phyloP scores from a whole-genome alignment of 2,888 invertebrate genomes.

The Glaucopsyche alexis region DNA sequence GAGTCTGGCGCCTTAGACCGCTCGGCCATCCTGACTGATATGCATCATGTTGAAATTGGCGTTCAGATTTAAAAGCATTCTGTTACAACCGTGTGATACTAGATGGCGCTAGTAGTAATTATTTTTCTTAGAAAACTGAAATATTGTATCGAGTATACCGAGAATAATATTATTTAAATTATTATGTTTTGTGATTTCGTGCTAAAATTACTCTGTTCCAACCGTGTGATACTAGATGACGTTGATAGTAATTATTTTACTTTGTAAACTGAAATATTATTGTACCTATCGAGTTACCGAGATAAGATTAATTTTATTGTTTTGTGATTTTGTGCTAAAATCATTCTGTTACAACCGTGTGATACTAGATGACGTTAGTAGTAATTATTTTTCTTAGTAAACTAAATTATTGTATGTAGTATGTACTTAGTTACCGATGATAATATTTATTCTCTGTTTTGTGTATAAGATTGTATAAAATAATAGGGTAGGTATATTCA shows the following conservation, averaged over 20 bases:
- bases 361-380: constrained; percentile 10
- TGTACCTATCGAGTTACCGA: no score
- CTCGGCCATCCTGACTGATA: constrained; percentile 89
- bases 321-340: neutral
- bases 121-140: no score
- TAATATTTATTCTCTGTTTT: no score
- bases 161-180: no score
- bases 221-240: neutral
- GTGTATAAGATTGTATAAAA: no score
- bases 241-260: neutral
- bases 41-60: constrained; percentile 31
- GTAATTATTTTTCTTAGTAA: neutral
- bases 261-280: no score
- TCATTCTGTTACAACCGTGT: neutral
- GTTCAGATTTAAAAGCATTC: neutral
- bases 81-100: neutral
- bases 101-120: neutral
- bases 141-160: no score
- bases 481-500: no score
- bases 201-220: neutral
- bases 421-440: no score
- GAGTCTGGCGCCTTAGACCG: constrained; percentile 91
- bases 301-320: no score
- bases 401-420: no score
- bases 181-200: no score